Evolutionary conservation across 2,113 vertebrate species (phyloP).

Genomic region (Oreochromis spilurus): DNA sequence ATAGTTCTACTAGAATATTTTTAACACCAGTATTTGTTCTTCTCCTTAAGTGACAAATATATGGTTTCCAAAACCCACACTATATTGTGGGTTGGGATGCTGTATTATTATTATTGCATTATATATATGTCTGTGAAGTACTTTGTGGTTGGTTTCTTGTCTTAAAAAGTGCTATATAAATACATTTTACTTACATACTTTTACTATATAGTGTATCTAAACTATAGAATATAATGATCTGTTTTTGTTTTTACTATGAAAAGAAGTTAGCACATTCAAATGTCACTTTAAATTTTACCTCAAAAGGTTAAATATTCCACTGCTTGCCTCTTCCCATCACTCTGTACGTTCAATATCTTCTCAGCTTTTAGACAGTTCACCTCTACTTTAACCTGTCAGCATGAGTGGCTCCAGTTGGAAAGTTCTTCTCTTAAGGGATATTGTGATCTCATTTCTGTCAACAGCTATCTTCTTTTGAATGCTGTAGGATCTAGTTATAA

Average conservation of each 20-base stretch:
- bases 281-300: background rate
- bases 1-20: background rate
- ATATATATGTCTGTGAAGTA: background rate
- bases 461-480: conserved; percentile 1
- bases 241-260: background rate
- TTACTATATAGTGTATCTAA: background rate
- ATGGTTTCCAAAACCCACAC: background rate
- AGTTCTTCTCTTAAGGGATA: background rate
- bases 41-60: background rate
- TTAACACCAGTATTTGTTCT: background rate
- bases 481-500: background rate
- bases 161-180: background rate
- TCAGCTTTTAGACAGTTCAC: background rate
- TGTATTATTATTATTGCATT: background rate
- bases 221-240: background rate
- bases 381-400: background rate
- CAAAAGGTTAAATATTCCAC: background rate
- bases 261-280: background rate
- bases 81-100: background rate
- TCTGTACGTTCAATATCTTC: background rate
- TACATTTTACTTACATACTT: background rate
- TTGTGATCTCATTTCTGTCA: conserved; percentile 13
- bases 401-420: background rate
- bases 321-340: background rate
- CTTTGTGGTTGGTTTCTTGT: background rate